These are phyloP conservation scores for Ernsta delagoae DNA, from an alignment of 2,888 invertebrate genomes.

Conservation along the genomic window DNA sequence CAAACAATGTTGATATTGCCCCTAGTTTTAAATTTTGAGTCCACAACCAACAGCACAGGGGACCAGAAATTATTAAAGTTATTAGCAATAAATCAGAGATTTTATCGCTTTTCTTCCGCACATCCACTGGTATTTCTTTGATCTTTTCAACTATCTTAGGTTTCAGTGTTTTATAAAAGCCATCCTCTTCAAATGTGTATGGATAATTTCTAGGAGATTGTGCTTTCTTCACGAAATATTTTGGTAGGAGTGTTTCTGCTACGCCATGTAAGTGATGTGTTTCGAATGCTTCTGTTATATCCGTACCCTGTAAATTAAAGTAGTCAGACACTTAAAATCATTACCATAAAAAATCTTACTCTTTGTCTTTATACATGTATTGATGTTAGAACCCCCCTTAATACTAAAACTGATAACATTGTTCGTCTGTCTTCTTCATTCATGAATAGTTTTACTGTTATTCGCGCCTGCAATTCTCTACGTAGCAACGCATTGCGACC, in stretches of 20 bases:
- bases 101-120: conserved; percentile 63
- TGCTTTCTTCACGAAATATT: conserved; percentile 88
- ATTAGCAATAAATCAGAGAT: conserved; percentile 61
- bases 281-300: conserved; percentile 88
- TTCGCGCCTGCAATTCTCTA: too few species aligned
- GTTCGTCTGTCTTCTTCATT: too few species aligned
- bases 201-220: conserved; percentile 87
- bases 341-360: too few species aligned
- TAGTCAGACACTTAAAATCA: too few species aligned
- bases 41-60: conserved; percentile 64
- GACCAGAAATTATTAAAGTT: conserved; percentile 54
- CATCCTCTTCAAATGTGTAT: conserved; percentile 89
- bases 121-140: conserved; percentile 75
- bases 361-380: too few species aligned
- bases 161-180: conserved; percentile 91
- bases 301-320: conserved; percentile 81
- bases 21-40: conserved; percentile 57
- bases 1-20: conserved; percentile 53
- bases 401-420: too few species aligned
- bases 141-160: conserved; percentile 82
- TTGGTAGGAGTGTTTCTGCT: conserved; percentile 86
- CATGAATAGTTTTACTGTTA: too few species aligned
- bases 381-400: too few species aligned
- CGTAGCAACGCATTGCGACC: too few species aligned
- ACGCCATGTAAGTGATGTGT: conserved; percentile 82